Conservation (phyloP, 2,113 vertebrate species). For the Holacanthus passer region DNA sequence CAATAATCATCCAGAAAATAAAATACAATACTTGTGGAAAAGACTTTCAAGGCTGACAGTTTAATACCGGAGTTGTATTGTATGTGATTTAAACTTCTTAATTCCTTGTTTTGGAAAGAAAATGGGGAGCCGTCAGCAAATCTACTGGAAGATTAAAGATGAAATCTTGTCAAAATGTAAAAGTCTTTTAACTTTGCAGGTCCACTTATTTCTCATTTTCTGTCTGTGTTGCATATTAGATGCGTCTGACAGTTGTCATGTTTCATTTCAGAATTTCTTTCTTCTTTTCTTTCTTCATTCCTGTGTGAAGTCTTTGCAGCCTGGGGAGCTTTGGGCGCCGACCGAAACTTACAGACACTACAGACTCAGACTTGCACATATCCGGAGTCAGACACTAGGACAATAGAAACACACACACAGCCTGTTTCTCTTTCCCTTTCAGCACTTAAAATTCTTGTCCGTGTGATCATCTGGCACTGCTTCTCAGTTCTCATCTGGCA, state of each 20-base stretch:
- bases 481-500: conserved; percentile 42
- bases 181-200: conserved; percentile 8
- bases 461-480: neutral
- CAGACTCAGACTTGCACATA: conserved; percentile 18
- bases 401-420: neutral
- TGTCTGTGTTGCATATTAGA: neutral
- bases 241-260: conserved; percentile 11
- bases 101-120: neutral
- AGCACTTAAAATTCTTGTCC: neutral
- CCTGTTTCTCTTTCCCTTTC: neutral
- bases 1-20: conserved; percentile 2
- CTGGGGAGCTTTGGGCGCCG: conserved; percentile 2
- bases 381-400: neutral
- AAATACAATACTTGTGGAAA: neutral
- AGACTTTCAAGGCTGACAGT: neutral
- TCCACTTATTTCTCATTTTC: neutral
- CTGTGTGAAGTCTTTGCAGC: conserved; percentile 19
- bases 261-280: conserved; percentile 21
- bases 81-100: conserved; percentile 22
- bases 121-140: neutral
- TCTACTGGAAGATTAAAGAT: neutral
- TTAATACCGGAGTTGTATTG: no score
- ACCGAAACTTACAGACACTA: conserved; percentile 1
- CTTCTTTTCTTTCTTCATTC: conserved; percentile 34
- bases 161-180: neutral